Base-by-base conservation (phyloP, 2,113 vertebrate genomes). In the Podilymbus podiceps region DNA sequence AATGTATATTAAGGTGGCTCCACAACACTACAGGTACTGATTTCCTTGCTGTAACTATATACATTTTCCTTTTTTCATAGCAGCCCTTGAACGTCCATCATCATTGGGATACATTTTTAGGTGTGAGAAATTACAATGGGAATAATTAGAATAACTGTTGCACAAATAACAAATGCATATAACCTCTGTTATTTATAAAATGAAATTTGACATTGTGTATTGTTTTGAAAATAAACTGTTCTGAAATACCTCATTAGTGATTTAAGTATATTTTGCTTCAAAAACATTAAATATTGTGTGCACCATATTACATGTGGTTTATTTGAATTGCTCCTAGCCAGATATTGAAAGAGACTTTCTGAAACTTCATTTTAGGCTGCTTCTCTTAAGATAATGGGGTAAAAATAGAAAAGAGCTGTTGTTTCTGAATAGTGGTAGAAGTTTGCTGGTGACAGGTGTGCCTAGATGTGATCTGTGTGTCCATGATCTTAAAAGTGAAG, bases 261-360 rank as follows among this genome's bases (percentile, higher is more conserved):
- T 35, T 75, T 38, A 75, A 46, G 6, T 49, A 2, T 18, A 10
- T 28, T 17, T 88, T 58, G 11, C 31, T 84, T 77, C 19, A n/a
- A 46, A 38, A 81, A 27, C 11, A 15, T 18, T 35, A 42, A 50
- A 20, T 58, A 35, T 4, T 82, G 7, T 10, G 5, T 14, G 1
- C 31, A 28, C 5, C 1, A 0, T 35, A 8, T 63, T 88, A n/a
- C 1, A 0, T 10, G 3, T 40, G 19, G 15, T n/a, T 64, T 68
- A 40, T 15, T 77, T 59, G 12, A 90, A 25, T 67, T 80, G 62
- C 30, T 74, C 14, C 4, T 27, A 66, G 9, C 24, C 14, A 6
- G 20, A 53, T 86, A 21, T 74, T 73, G 16, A 64, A 88, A 71
- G 50, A 25, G 22, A 20, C 4, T 55, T 68, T 52, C 15, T 82